Evolutionary conservation across 2,888 invertebrate species (phyloP).

Genomic region (Troilus luridus): DNA sequence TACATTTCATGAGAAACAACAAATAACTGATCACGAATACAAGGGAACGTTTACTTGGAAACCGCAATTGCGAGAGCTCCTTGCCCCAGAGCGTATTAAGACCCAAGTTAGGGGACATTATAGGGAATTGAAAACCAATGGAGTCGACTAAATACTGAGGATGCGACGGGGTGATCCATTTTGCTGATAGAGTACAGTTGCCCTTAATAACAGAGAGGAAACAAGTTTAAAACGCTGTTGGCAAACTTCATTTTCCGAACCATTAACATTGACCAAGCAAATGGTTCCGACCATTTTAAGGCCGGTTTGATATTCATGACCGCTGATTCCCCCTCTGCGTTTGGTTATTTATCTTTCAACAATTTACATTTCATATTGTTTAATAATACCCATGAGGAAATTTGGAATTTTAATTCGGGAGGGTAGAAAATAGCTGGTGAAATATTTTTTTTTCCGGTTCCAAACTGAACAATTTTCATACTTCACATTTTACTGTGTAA

Average conservation of each 20-base stretch:
- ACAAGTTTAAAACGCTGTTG: conserved; percentile 43
- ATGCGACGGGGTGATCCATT: background rate
- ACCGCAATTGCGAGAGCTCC: background rate
- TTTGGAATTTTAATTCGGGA: background rate
- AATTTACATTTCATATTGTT: background rate
- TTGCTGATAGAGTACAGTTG: conserved; percentile 15
- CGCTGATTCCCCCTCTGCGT: background rate
- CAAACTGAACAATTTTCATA: too few relatives aligned
- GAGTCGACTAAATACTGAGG: conserved; percentile 25
- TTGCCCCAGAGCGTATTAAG: background rate
- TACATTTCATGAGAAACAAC: background rate
- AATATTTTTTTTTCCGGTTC: too few relatives aligned
- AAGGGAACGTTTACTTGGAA: background rate
- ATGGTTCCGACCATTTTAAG: conserved; percentile 16
- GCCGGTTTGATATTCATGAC: conserved; percentile 23
- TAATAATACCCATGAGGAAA: background rate
- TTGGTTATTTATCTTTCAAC: conserved; percentile 2
- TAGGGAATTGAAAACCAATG: conserved; percentile 3
- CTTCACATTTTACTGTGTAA: too few relatives aligned
- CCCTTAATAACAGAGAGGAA: conserved; percentile 31
- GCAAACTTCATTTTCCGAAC: conserved; percentile 49
- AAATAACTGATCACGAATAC: background rate
- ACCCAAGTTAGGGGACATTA: background rate
- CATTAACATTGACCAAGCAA: conserved; percentile 43
- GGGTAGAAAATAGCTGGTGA: too few relatives aligned